Evolutionary conservation across 2,888 invertebrate genomes (phyloP).

Genomic region (Netelia fuscicornis): DNA sequence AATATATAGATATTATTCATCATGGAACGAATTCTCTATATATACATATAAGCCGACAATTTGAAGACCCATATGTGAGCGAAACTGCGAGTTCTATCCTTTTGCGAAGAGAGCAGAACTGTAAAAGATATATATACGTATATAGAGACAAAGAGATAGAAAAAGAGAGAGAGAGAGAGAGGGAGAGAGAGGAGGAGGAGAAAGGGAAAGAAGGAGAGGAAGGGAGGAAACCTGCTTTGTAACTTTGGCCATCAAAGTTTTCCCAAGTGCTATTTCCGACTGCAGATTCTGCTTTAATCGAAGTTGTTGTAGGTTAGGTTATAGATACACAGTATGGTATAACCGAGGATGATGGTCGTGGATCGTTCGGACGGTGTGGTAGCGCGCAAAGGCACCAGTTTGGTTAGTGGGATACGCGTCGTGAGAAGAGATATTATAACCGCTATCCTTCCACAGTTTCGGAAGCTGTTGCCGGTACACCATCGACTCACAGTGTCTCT

Average conservation of each 20-base stretch:
- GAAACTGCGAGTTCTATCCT: conserved; percentile 12
- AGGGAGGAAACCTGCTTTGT: conserved; percentile 46
- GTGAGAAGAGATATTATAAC: conserved; percentile 47
- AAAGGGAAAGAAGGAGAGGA: neutral
- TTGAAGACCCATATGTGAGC: conserved; percentile 18
- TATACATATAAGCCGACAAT: neutral
- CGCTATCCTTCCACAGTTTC: conserved; percentile 49
- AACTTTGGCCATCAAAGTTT: conserved; percentile 69
- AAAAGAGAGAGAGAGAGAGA: neutral
- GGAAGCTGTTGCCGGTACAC: conserved; percentile 46
- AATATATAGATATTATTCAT: conserved; percentile 34
- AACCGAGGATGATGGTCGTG: conserved; percentile 50
- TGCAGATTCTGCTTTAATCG: conserved; percentile 66
- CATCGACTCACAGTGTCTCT: conserved; percentile 21
- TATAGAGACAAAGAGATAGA: neutral
- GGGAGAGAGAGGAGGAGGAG: conserved; percentile 2
- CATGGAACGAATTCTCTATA: conserved; percentile 2
- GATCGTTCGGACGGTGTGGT: conserved; percentile 32
- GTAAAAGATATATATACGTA: neutral
- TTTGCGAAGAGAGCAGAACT: conserved; percentile 23
- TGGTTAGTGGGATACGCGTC: conserved; percentile 41
- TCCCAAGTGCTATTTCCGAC: conserved; percentile 66
- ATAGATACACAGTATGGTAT: conserved; percentile 56
- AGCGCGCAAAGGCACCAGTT: conserved; percentile 12
- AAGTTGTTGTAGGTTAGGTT: conserved; percentile 60